Conservation (phyloP, 2,888 invertebrate species). For the Rhaphigaster nebulosa region DNA sequence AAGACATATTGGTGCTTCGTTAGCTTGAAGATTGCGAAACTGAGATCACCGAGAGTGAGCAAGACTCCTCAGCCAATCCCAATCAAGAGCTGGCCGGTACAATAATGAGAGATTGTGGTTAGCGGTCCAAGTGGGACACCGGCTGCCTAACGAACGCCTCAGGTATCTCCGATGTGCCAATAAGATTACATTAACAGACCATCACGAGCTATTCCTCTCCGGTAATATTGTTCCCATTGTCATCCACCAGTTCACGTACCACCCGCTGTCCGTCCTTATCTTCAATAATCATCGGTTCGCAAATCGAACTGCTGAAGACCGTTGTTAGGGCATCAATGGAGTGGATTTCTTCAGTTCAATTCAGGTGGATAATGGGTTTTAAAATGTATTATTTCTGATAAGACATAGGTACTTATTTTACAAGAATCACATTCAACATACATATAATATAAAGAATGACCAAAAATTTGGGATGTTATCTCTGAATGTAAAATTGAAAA, state of each 20-base stretch:
- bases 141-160: conserved; percentile 23
- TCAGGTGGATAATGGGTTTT: not conserved
- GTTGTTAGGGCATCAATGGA: not conserved
- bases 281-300: conserved; percentile 10
- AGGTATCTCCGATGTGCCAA: conserved; percentile 37
- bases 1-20: not conserved
- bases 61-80: not conserved
- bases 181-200: conserved; percentile 47
- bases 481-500: too few relatives aligned
- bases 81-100: conserved; percentile 6
- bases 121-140: conserved; percentile 27
- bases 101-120: conserved; percentile 44
- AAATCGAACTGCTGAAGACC: not conserved
- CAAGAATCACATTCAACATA: not conserved
- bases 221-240: conserved; percentile 42
- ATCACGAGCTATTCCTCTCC: conserved; percentile 9
- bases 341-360: not conserved
- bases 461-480: too few relatives aligned
- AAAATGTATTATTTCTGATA: not conserved
- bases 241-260: not conserved
- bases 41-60: not conserved
- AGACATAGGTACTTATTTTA: not conserved
- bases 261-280: conserved; percentile 13
- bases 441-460: too few relatives aligned
- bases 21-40: not conserved